phyloP scores from a whole-genome alignment of 2,797 vertebrate genomes.

The Mormyrus hasselquistii region DNA sequence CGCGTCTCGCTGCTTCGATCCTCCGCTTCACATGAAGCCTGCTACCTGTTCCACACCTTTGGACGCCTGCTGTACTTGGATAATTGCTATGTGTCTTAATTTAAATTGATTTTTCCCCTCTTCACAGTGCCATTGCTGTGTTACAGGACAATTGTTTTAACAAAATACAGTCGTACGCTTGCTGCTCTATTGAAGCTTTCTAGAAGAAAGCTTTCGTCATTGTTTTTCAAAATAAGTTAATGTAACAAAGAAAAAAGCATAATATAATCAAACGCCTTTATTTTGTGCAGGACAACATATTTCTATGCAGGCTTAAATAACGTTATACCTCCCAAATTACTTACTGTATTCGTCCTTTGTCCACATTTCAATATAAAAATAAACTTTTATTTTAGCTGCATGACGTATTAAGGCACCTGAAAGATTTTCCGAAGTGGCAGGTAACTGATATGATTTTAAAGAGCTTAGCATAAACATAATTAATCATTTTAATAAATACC shows the following conservation, averaged over 20 bases:
- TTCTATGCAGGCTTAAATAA: neutral
- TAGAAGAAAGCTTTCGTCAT: neutral
- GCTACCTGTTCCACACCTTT: neutral
- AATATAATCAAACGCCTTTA: neutral
- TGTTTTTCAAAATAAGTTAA: neutral
- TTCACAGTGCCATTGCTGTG: neutral
- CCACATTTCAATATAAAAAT: slow-evolving; percentile 8
- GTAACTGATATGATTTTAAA: neutral
- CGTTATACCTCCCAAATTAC: neutral
- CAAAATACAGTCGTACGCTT: neutral
- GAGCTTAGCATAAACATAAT: neutral
- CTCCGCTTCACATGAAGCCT: neutral
- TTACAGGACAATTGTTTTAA: neutral
- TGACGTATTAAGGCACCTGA: neutral
- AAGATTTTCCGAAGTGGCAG: neutral
- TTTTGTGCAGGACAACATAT: neutral
- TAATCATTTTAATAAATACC: slow-evolving; percentile 3
- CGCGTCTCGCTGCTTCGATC: neutral
- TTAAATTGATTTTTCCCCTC: neutral
- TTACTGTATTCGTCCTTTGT: neutral
- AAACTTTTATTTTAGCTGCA: neutral
- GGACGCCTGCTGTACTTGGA: neutral
- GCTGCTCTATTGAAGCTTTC: neutral
- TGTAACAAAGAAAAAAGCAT: neutral
- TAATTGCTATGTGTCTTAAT: neutral